phyloP scores from a whole-genome alignment of 2,888 invertebrate species.

The Polyploca ridens region DNA sequence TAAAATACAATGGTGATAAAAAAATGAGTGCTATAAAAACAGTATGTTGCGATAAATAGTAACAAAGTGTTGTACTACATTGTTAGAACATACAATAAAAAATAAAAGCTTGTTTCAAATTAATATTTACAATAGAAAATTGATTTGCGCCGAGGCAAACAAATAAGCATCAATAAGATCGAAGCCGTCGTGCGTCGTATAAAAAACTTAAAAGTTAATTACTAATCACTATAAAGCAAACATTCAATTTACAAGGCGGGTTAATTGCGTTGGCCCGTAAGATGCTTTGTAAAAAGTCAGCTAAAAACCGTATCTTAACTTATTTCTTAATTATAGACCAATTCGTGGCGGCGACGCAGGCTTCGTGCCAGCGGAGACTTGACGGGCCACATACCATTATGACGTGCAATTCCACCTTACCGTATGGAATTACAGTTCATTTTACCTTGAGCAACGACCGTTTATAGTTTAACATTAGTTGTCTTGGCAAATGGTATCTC shows the following conservation, averaged over 20 bases:
- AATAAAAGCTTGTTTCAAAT: conserved; percentile 51
- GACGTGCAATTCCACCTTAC: conserved; percentile 43
- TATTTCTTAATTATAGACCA: conserved; percentile 85
- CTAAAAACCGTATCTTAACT: conserved; percentile 82
- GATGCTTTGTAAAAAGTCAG: conserved; percentile 78
- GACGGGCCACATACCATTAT: conserved; percentile 42
- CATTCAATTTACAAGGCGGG: conserved; percentile 84
- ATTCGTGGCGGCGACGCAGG: conserved; percentile 78
- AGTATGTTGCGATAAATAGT: conserved; percentile 5
- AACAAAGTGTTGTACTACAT: conserved; percentile 11
- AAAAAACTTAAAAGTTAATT: conserved; percentile 78
- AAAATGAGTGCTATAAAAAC: conserved; percentile 1
- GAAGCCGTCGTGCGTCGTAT: conserved; percentile 63
- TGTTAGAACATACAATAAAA: conserved; percentile 30
- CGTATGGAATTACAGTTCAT: conserved; percentile 39
- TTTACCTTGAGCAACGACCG: conserved; percentile 34
- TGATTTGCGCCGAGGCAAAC: conserved; percentile 62
- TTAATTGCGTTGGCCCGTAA: conserved; percentile 79
- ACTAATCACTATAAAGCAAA: conserved; percentile 84
- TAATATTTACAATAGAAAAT: conserved; percentile 64
- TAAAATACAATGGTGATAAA: conserved; percentile 8
- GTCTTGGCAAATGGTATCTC: conserved; percentile 76
- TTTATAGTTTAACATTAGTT: conserved; percentile 55
- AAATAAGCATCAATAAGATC: conserved; percentile 69
- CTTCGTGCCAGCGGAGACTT: conserved; percentile 68